Base-by-base conservation (phyloP, 2,888 invertebrate genomes). In the Baccha elongata region DNA sequence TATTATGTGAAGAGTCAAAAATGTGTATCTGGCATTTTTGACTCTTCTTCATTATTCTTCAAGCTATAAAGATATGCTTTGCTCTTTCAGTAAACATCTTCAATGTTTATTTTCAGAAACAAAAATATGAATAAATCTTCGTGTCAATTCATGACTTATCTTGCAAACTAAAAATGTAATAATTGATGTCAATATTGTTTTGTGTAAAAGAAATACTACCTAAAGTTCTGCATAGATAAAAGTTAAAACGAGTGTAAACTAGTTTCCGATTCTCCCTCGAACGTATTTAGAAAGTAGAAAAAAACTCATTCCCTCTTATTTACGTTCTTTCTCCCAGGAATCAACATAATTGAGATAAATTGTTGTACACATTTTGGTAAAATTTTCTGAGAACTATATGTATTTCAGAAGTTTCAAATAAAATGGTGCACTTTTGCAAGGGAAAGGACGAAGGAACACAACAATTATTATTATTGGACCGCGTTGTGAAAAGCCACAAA, bases 271-370 rank as follows among this genome's bases (percentile, higher is more conserved):
- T 69, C 55, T 19, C 55, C 48, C 26, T 7, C 15, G 8, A 65
- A 35, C 8, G 3, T 26, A 17, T 35, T 19, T 26, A n/a, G 2
- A 69, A 64, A 55, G 32, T 23, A 8, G 26, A 48, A 60, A 0
- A 17, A 1, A 60, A 29, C 29, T 17, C 26, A n/a, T 17, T 26
- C n/a, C 29, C n/a, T 44, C 17, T 62, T 78, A 67, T 17, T 26
- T 44, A 35, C 35, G 21, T n/a, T n/a, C 48, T 37, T 53, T 29
- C 68, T 55, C 42, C 6, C 11, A 44, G 72, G 64, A 64, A 44
- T 29, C 42, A 55, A 17, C 50, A 29, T 78, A 83, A 83, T 83
- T 83, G 78, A 83, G 83, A 83, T 83, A 83, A 83, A 83, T 83
- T 83, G 72, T 55, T 40, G 26, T 26, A 58, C 5, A 58, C 40